Conservation (phyloP, 2,888 invertebrate species). For the Agonopterix subpropinquella region DNA sequence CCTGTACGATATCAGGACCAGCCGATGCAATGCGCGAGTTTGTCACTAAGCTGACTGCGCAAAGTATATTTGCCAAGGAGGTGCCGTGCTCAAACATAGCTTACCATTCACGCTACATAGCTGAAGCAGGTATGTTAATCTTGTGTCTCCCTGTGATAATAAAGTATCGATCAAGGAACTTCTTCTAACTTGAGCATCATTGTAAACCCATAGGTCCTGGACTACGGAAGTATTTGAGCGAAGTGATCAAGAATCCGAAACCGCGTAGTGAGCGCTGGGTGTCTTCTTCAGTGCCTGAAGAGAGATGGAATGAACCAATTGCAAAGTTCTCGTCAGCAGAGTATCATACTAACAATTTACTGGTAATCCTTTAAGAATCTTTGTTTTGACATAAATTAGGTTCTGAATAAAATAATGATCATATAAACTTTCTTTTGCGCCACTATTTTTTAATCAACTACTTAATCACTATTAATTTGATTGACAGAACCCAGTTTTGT, state of each 20-base stretch:
- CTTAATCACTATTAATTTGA: no score
- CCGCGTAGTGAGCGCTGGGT: constrained; percentile 85
- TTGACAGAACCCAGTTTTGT: constrained; percentile 77
- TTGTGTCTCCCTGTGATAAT: no score
- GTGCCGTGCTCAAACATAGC: constrained; percentile 82
- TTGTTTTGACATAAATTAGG: no score
- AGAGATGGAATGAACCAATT: constrained; percentile 30
- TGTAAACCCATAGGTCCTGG: constrained; percentile 29
- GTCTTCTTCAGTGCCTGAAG: constrained; percentile 84
- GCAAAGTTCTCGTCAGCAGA: constrained; percentile 82
- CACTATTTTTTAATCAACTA: no score
- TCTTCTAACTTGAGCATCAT: no score
- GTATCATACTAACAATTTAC: constrained; percentile 88
- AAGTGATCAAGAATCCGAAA: constrained; percentile 79
- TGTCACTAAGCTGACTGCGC: constrained; percentile 42
- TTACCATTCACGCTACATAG: constrained; percentile 86
- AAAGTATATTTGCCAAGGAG: constrained; percentile 19
- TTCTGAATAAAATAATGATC: no score
- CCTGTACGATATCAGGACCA: constrained; percentile 83
- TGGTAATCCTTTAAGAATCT: constrained; percentile 51
- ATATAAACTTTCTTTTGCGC: no score
- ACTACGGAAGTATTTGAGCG: constrained; percentile 74
- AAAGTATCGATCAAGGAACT: no score
- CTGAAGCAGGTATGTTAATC: constrained; percentile 51
- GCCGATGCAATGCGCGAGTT: constrained; percentile 69